A percentile compares a stretch with the other conserved stretches of the same genome.
These are phyloP conservation scores for Drosophila obscura DNA, from an alignment of 1,140 invertebrate species.

Conservation along the genomic window DNA sequence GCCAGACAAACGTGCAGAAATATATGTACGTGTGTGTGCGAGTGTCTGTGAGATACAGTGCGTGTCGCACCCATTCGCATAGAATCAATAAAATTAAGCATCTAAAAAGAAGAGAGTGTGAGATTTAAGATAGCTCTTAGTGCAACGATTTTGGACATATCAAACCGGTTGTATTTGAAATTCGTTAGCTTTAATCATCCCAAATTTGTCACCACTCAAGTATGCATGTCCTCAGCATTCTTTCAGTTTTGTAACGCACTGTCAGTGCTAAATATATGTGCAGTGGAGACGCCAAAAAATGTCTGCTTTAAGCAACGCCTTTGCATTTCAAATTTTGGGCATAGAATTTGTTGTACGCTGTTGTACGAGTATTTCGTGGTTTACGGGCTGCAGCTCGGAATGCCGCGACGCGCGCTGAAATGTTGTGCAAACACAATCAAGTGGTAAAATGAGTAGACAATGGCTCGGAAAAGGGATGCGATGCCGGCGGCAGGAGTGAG, in stretches of 20 bases:
- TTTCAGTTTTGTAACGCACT: not conserved
- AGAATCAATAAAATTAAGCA: too few relatives aligned
- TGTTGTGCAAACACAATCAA: slow-evolving; percentile 71
- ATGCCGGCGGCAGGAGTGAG: slow-evolving; percentile 6
- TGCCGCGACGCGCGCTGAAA: slow-evolving; percentile 33
- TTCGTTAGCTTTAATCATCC: not conserved
- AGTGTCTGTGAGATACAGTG: not conserved
- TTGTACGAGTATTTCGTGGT: not conserved
- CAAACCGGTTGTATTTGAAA: too few relatives aligned
- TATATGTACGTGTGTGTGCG: not conserved
- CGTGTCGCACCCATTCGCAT: not conserved
- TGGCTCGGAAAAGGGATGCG: slow-evolving; percentile 25
- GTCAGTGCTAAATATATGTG: not conserved
- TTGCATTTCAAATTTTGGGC: slow-evolving; percentile 61
- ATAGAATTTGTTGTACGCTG: slow-evolving; percentile 20
- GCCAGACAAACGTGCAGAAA: slow-evolving; percentile 15
- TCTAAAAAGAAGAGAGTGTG: too few relatives aligned
- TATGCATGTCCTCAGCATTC: too few relatives aligned
- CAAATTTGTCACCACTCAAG: too few relatives aligned
- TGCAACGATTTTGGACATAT: too few relatives aligned
- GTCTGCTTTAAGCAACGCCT: slow-evolving; percentile 41
- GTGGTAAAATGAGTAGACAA: slow-evolving; percentile 76
- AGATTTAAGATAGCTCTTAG: too few relatives aligned
- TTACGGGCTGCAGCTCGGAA: slow-evolving; percentile 18
- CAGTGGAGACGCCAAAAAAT: slow-evolving; percentile 22